phyloP scores from a whole-genome alignment of 2,888 invertebrate genomes.

The Penaeus monodon region DNA sequence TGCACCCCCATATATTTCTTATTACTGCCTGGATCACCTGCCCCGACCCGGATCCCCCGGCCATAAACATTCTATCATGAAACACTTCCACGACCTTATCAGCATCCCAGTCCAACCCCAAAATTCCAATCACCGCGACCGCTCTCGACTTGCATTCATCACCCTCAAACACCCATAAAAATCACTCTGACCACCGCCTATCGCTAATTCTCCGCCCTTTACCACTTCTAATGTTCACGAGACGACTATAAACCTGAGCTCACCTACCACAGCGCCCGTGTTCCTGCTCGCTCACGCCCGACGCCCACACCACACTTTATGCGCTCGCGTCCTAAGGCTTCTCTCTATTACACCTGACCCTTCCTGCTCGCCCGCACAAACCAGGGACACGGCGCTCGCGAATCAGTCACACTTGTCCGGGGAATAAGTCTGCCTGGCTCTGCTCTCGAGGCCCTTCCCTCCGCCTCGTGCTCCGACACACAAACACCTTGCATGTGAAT shows the following conservation, averaged over 20 bases:
- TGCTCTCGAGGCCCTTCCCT: too few relatives aligned
- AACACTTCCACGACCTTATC: constrained; percentile 29
- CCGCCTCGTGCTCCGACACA: too few relatives aligned
- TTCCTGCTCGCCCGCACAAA: neutral
- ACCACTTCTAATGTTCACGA: neutral
- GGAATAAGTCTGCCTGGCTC: too few relatives aligned
- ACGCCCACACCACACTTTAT: constrained; percentile 1
- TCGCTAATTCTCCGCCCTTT: constrained; percentile 36
- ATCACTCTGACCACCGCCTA: constrained; percentile 35
- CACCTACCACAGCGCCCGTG: constrained; percentile 13
- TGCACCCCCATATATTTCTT: constrained; percentile 8
- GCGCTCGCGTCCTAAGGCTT: neutral
- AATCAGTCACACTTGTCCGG: neutral
- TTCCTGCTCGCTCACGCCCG: neutral
- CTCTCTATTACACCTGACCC: neutral
- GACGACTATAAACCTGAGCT: neutral
- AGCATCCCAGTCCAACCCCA: neutral
- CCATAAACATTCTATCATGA: constrained; percentile 8
- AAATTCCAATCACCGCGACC: constrained; percentile 41
- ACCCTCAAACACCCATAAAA: constrained; percentile 35
- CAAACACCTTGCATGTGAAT: too few relatives aligned
- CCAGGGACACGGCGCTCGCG: constrained; percentile 4
- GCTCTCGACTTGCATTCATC: constrained; percentile 28
- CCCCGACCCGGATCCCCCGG: neutral
- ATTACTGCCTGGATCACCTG: constrained; percentile 19